Percentiles rank a stretch among this genome's conserved stretches.
Evolutionary conservation across 2,113 vertebrate species (phyloP).

Genomic region (Pelusios castaneus): DNA sequence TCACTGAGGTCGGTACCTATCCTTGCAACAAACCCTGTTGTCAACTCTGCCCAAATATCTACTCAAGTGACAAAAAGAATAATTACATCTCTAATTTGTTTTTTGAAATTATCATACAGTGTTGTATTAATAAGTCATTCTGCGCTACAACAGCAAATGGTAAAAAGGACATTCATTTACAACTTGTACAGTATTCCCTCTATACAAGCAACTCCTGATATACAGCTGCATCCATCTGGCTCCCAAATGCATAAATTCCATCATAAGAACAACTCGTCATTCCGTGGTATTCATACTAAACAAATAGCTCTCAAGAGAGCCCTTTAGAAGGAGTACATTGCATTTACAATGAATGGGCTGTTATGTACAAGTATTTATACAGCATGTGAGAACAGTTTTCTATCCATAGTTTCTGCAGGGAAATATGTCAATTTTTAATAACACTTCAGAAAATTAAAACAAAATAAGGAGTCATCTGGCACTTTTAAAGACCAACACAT

Average conservation of each 20-base stretch:
- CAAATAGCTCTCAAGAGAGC: neutral
- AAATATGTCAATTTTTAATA: neutral
- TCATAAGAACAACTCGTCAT: constrained; percentile 11
- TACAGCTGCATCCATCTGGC: neutral
- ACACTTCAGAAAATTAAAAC: neutral
- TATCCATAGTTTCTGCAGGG: neutral
- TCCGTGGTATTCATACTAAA: constrained; percentile 29
- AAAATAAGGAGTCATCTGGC: too few relatives aligned
- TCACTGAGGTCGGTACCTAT: too few relatives aligned
- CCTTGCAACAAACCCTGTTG: too few relatives aligned
- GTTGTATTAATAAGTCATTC: neutral
- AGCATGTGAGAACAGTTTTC: constrained; percentile 1
- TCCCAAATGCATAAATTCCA: constrained; percentile 31
- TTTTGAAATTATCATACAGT: constrained; percentile 3
- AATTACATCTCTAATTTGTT: neutral
- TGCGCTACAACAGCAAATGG: neutral
- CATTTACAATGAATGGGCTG: neutral
- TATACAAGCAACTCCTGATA: neutral
- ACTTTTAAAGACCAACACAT: too few relatives aligned
- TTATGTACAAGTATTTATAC: constrained; percentile 18
- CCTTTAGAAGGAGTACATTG: neutral
- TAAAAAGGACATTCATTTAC: constrained; percentile 18
- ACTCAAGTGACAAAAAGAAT: neutral
- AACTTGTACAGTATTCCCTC: neutral
- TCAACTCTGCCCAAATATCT: too few relatives aligned